These are phyloP conservation scores for Euzetes globulus DNA, from an alignment of 2,888 invertebrate genomes.

Conservation along the genomic window DNA sequence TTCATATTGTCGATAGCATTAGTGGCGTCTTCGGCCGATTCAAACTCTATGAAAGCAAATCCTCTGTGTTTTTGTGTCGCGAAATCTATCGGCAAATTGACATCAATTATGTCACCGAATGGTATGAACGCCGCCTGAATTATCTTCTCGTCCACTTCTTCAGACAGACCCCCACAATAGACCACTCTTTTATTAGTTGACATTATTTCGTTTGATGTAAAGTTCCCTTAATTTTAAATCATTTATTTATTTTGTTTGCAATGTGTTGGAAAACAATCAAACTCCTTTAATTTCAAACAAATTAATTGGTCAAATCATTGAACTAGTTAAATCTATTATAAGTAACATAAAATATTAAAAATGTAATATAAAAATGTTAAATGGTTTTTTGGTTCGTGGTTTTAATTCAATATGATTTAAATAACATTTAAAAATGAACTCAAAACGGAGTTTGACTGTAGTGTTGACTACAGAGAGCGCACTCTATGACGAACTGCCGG, in stretches of 20 bases:
- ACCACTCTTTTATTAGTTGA: conserved; percentile 35
- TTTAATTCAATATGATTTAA: too few species aligned
- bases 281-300: too few species aligned
- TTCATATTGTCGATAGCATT: conserved; percentile 99
- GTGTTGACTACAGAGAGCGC: not conserved
- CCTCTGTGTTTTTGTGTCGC: conserved; percentile 87
- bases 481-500: conserved; percentile 4
- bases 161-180: conserved; percentile 51
- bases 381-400: too few species aligned
- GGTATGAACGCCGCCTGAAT: conserved; percentile 95
- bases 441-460: not conserved
- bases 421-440: too few species aligned
- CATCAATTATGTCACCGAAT: conserved; percentile 96
- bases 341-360: too few species aligned
- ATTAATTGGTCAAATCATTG: too few species aligned
- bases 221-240: not conserved
- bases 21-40: conserved; percentile 93
- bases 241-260: not conserved
- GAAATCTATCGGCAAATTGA: conserved; percentile 96
- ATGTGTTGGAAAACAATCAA: not conserved
- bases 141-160: conserved; percentile 67
- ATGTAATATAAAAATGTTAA: too few species aligned
- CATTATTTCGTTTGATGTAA: not conserved
- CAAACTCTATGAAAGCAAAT: conserved; percentile 98
- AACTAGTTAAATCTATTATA: too few species aligned